A percentile compares a stretch with the other conserved stretches of the same genome.
Conservation (phyloP, 2,113 vertebrate species). For the Lathamus discolor region DNA sequence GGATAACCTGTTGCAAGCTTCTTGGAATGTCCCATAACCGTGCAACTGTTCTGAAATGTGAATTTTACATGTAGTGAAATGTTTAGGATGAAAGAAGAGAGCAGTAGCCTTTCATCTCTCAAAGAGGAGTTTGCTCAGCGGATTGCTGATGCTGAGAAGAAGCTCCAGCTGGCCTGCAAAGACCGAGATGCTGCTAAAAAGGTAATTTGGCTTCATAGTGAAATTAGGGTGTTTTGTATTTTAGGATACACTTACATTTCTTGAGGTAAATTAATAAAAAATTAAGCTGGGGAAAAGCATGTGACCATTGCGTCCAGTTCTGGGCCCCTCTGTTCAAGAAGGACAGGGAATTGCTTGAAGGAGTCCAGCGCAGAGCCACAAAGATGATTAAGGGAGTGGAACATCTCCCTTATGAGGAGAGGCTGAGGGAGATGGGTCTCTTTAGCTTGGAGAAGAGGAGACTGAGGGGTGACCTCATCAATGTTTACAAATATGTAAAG, state of each 20-base stretch:
- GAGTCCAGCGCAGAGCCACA: too few relatives aligned
- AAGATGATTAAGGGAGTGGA: too few relatives aligned
- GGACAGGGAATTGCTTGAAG: too few relatives aligned
- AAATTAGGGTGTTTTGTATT: neutral
- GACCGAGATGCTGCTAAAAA: conserved; percentile 96
- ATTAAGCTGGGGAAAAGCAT: neutral
- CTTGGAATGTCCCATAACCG: neutral
- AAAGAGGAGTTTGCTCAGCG: conserved; percentile 96
- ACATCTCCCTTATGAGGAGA: too few relatives aligned
- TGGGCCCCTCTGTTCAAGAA: too few relatives aligned
- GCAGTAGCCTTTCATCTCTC: conserved; percentile 87
- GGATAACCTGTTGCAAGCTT: neutral
- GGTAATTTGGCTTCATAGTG: conserved; percentile 71
- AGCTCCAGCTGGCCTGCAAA: conserved; percentile 94
- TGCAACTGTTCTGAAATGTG: neutral
- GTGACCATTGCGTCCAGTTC: too few relatives aligned
- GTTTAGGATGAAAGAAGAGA: conserved; percentile 91
- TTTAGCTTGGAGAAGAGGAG: too few relatives aligned
- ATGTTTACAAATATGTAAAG: too few relatives aligned
- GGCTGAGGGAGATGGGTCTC: too few relatives aligned
- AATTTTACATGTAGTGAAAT: conserved; percentile 85
- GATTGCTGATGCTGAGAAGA: conserved; percentile 94
- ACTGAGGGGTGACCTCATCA: too few relatives aligned
- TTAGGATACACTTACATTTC: neutral
- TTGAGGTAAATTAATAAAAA: neutral